Conservation (phyloP, 1,140 invertebrate genomes). For the Penaeus chinensis region DNA sequence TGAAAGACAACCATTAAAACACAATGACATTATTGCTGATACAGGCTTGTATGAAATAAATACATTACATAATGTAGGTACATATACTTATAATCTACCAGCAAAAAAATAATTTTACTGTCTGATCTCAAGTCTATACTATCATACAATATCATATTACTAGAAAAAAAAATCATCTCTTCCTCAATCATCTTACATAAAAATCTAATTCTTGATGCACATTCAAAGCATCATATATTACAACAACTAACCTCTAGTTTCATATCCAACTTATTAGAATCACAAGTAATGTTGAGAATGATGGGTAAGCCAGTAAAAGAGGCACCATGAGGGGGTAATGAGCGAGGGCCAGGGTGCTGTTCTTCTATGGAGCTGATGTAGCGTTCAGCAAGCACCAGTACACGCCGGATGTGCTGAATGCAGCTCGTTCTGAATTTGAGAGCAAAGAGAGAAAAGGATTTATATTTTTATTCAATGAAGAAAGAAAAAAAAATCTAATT, state of each 20-base stretch:
- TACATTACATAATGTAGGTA: too few species aligned
- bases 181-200: too few species aligned
- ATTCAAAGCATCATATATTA: too few species aligned
- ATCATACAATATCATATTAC: too few species aligned
- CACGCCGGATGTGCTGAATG: constrained; percentile 70
- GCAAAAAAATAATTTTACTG: too few species aligned
- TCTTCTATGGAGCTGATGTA: constrained; percentile 72
- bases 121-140: too few species aligned
- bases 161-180: too few species aligned
- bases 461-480: not conserved
- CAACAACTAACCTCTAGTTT: constrained; percentile 36
- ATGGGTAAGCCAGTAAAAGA: constrained; percentile 71
- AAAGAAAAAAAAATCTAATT: not conserved
- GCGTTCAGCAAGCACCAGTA: constrained; percentile 70
- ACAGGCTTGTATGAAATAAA: not conserved
- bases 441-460: constrained; percentile 54
- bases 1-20: not conserved
- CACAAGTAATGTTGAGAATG: constrained; percentile 68
- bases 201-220: too few species aligned
- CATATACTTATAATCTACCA: too few species aligned
- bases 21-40: not conserved
- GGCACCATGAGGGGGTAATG: constrained; percentile 71
- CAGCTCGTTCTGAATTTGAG: constrained; percentile 61
- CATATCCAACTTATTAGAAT: constrained; percentile 63
- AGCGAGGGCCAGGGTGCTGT: constrained; percentile 68